Evolutionary conservation across 2,888 invertebrate species (phyloP).

Genomic region (Girardia tigrina): DNA sequence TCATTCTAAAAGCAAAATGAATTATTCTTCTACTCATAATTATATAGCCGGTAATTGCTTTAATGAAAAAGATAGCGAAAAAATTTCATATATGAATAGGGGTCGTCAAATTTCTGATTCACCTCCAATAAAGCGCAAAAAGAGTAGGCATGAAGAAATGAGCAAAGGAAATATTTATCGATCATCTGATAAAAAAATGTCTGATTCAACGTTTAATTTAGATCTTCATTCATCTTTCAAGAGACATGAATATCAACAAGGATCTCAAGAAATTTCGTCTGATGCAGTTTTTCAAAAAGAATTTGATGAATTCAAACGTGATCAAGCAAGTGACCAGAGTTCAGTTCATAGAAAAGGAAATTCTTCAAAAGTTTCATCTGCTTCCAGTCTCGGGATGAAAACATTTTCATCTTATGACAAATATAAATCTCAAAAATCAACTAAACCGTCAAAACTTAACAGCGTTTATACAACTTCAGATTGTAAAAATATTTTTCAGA

Average conservation of each 20-base stretch:
- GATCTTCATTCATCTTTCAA: not conserved
- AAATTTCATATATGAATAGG: not conserved
- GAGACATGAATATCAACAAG: not conserved
- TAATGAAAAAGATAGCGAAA: not conserved
- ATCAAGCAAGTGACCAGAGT: not conserved
- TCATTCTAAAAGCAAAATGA: not conserved
- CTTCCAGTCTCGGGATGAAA: not conserved
- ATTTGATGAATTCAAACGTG: conserved; percentile 19
- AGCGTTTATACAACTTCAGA: not conserved
- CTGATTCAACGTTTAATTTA: not conserved
- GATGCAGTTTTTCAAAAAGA: conserved; percentile 13
- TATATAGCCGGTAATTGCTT: not conserved
- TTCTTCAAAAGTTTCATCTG: conserved; percentile 8
- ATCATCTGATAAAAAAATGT: not conserved
- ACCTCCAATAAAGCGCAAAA: not conserved
- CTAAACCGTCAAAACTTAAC: not conserved
- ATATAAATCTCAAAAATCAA: not conserved
- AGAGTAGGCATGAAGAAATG: not conserved
- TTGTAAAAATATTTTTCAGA: conserved; percentile 8
- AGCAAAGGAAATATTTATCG: not conserved
- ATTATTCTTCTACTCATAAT: not conserved
- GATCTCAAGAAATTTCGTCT: not conserved
- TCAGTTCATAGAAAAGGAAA: conserved; percentile 13
- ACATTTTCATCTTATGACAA: not conserved
- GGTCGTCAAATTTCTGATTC: not conserved